Conservation (phyloP, 2,888 invertebrate genomes). For the Troides aeacus region DNA sequence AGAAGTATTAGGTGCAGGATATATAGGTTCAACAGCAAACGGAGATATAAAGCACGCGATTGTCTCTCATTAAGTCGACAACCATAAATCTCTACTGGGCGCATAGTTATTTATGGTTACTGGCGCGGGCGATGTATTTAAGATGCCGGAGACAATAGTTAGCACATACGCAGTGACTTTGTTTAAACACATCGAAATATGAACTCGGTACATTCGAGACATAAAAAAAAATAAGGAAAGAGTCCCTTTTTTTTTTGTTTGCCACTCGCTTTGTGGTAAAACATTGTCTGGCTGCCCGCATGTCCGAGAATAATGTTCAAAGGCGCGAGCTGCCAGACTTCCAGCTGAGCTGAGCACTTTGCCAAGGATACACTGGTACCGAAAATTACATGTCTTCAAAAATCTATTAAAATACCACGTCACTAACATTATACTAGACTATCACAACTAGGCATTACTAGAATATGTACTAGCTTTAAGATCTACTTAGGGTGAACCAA, state of each 20-base stretch:
- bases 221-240: constrained; percentile 1
- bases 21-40: background rate
- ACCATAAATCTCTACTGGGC: constrained; percentile 24
- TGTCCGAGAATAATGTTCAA: constrained; percentile 21
- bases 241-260: constrained; percentile 11
- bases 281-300: constrained; percentile 26
- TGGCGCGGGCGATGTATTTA: constrained; percentile 13
- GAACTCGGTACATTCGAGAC: background rate
- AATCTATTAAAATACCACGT: background rate
- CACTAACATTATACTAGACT: background rate
- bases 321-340: constrained; percentile 1
- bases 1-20: background rate
- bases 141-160: constrained; percentile 21
- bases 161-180: background rate
- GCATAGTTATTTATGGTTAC: constrained; percentile 17
- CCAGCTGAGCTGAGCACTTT: background rate
- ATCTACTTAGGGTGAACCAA: no score
- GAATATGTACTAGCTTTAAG: no score
- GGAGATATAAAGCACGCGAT: constrained; percentile 13
- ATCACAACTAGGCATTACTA: background rate
- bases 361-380: background rate
- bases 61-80: constrained; percentile 25
- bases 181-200: background rate
- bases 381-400: background rate
- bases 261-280: constrained; percentile 25